Evolutionary conservation across 1,140 invertebrate species (phyloP).

Genomic region (Lepidurus packardi): DNA sequence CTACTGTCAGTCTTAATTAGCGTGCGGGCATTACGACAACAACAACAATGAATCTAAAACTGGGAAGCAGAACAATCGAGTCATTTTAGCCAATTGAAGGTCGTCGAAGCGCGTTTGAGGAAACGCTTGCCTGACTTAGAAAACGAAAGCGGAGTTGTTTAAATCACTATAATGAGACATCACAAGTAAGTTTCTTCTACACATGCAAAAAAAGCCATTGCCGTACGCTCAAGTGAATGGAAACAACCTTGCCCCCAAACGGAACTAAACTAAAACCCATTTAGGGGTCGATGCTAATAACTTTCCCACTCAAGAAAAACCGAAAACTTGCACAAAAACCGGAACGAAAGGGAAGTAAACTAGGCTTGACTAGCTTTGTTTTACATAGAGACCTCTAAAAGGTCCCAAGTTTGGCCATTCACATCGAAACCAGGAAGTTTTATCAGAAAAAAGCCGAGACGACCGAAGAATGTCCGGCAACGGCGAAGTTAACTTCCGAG

Average conservation of each 20-base stretch:
- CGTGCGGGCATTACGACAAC: neutral
- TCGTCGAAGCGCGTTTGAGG: neutral
- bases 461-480: neutral
- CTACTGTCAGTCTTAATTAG: neutral
- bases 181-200: neutral
- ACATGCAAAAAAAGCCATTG: neutral
- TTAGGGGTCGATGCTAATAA: too few species aligned
- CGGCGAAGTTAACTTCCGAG: neutral
- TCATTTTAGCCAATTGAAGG: neutral
- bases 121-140: neutral
- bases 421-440: too few species aligned
- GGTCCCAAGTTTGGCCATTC: too few species aligned
- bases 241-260: neutral
- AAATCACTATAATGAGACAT: neutral
- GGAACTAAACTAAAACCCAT: neutral
- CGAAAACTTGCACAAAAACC: too few species aligned
- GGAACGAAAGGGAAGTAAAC: too few species aligned
- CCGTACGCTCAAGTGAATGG: neutral
- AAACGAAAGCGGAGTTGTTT: slow-evolving; percentile 1
- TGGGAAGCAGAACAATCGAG: neutral
- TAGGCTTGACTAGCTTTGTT: too few species aligned
- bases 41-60: neutral
- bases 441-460: neutral
- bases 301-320: too few species aligned
- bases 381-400: too few species aligned